A percentile compares a stretch with the other conserved stretches of the same genome.
These are phyloP conservation scores for Limenitis camilla DNA, from an alignment of 2,888 invertebrate genomes.

Conservation along the genomic window DNA sequence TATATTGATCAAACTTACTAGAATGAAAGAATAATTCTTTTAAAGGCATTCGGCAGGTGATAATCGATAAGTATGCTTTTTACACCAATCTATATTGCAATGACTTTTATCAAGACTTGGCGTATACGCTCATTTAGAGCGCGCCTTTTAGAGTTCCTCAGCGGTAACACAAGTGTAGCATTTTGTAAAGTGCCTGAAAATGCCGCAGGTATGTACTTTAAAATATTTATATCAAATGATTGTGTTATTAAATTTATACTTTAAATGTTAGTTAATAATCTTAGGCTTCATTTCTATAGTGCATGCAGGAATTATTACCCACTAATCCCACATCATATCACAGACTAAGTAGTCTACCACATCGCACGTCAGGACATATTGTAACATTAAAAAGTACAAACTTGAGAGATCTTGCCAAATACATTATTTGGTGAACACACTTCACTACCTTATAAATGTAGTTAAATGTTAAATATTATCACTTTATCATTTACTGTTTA, in stretches of 20 bases:
- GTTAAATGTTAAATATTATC: too few species aligned
- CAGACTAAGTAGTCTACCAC: too few species aligned
- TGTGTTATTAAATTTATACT: background rate
- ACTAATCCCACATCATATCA: too few species aligned
- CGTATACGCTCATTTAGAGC: conserved; percentile 80
- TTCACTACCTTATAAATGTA: too few species aligned
- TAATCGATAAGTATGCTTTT: conserved; percentile 76
- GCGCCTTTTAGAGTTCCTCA: conserved; percentile 77
- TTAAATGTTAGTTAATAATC: too few species aligned
- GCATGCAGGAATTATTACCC: too few species aligned
- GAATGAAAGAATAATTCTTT: conserved; percentile 21
- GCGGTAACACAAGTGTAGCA: conserved; percentile 74
- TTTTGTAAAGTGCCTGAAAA: conserved; percentile 73
- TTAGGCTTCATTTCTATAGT: too few species aligned
- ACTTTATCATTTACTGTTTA: too few species aligned
- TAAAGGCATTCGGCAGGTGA: background rate
- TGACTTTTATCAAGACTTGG: conserved; percentile 88
- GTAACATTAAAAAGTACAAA: too few species aligned
- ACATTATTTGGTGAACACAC: too few species aligned
- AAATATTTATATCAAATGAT: background rate
- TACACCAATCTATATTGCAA: conserved; percentile 87
- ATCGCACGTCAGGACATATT: too few species aligned
- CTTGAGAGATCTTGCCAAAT: too few species aligned
- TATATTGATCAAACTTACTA: conserved; percentile 15
- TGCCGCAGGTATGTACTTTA: conserved; percentile 16